phyloP scores from a whole-genome alignment of 1,140 invertebrate species.

The Drosophila setifemur region DNA sequence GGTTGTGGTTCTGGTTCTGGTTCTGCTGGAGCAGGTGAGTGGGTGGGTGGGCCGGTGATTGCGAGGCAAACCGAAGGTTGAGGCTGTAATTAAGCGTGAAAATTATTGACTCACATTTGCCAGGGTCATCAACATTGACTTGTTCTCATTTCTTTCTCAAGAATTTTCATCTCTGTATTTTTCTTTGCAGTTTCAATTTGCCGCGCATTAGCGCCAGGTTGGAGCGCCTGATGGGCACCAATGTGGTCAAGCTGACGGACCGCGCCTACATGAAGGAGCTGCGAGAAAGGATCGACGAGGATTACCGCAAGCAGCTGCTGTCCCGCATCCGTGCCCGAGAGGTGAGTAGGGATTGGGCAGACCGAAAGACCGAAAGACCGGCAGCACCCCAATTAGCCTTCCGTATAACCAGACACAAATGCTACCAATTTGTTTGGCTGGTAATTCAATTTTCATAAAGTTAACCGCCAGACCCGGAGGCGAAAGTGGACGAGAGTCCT shows the following conservation, averaged over 20 bases:
- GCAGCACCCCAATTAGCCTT: conserved; percentile 25
- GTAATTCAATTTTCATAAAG: conserved; percentile 69
- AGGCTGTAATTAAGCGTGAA: conserved; percentile 40
- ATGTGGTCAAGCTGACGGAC: conserved; percentile 86
- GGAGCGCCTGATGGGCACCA: conserved; percentile 86
- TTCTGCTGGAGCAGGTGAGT: conserved; percentile 2
- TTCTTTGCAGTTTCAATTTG: conserved; percentile 83
- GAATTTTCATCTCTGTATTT: conserved; percentile 2
- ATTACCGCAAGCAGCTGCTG: conserved; percentile 84
- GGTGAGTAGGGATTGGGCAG: conserved; percentile 83
- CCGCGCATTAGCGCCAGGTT: conserved; percentile 84
- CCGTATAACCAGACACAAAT: conserved; percentile 52
- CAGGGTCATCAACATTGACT: conserved; percentile 34
- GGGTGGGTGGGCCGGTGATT: background rate
- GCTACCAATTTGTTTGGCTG: conserved; percentile 58
- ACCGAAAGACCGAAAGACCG: too few species aligned
- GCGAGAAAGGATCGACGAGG: conserved; percentile 84
- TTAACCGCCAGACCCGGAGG: background rate
- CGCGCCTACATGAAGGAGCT: conserved; percentile 86
- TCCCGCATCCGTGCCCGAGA: conserved; percentile 85
- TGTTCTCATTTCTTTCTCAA: background rate
- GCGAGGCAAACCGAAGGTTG: background rate
- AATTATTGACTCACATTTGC: conserved; percentile 39
- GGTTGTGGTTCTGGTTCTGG: background rate
- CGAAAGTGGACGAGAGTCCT: conserved; percentile 8